Evolutionary conservation across 2,888 invertebrate species (phyloP), one percentile per base, ranked within the genome.

Genomic region (Brenthis hecate): DNA sequence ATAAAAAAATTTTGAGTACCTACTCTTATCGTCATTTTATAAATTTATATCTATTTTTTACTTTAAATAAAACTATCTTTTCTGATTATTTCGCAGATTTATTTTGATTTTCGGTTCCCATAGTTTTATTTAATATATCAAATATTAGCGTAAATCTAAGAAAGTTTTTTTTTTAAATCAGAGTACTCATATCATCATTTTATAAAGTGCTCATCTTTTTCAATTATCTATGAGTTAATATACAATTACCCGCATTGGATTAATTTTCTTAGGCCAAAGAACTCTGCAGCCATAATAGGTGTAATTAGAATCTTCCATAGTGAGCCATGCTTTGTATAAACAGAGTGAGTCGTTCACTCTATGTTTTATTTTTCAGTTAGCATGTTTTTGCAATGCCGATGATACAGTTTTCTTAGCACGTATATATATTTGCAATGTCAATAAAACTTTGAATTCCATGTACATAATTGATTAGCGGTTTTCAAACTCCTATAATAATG

Each of bases 261-360:
- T 50, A 60, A 60, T 60, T 60, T 56, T 48, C 51, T 43, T 14
- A 62, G 56, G 56, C 23, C 53, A 70, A 68, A 43, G 58, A 66
- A 64, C 60, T 67, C 64, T 58, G 61, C 53, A 66, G 60, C 62
- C 80, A 78, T 86, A 85, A 85, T 81, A 77, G 77, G 65, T 70
- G 77, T 85, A 84, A 85, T 89, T 81, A 81, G 77, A 84, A 82
- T 79, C 80, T 81, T 78, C 81, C 78, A 82, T 79, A 82, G 70
- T 19, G 50, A 60, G 50, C 69, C 60, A 87, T 80, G 72, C 71
- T 51, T 80, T 79, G 73, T 73, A 66, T 76, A 83, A 83, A 86
- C 79, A 82, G 66, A 75, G 32, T 77, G 77, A 76, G 70, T 78
- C 74, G 71, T 73, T 73, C 68, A 66, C 74, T 69, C 11, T 28